These are phyloP conservation scores for Scaptomyza reducta DNA, from an alignment of 2,888 invertebrate genomes.

Conservation along the genomic window DNA sequence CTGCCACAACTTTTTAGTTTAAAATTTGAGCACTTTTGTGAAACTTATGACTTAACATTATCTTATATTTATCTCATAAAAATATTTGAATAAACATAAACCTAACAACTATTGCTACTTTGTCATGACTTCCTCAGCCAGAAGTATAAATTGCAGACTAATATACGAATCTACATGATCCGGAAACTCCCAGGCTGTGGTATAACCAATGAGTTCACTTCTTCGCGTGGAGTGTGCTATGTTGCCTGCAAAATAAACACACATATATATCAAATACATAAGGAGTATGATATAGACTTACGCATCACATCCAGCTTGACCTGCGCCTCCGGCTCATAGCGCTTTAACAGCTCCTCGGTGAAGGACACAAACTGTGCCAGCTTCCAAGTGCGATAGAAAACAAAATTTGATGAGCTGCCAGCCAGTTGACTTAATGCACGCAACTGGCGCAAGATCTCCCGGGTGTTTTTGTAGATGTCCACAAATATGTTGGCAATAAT, in stretches of 20 bases:
- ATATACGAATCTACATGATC: conserved; percentile 74
- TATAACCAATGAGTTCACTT: conserved; percentile 68
- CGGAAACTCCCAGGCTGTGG: conserved; percentile 81
- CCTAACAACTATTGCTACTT: conserved; percentile 8
- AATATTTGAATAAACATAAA: conserved; percentile 1
- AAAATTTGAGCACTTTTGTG: too few relatives aligned
- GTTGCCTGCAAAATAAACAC: conserved; percentile 57
- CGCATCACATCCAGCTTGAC: conserved; percentile 79
- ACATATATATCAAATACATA: too few relatives aligned
- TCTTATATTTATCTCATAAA: too few relatives aligned
- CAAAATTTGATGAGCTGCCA: conserved; percentile 52
- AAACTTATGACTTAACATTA: too few relatives aligned
- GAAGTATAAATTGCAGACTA: conserved; percentile 67
- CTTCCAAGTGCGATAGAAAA: conserved; percentile 81
- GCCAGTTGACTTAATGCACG: conserved; percentile 69
- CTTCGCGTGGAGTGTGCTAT: conserved; percentile 77
- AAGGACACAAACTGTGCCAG: conserved; percentile 73
- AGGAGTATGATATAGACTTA: conserved; percentile 37
- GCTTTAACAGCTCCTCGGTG: conserved; percentile 58
- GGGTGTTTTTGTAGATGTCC: conserved; percentile 73
- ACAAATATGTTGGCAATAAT: conserved; percentile 75
- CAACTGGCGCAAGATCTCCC: conserved; percentile 72
- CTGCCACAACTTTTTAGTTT: not conserved
- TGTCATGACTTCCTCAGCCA: conserved; percentile 72
- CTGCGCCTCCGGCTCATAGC: conserved; percentile 71